A percentile compares a stretch with the other conserved stretches of the same genome.
phyloP scores from a whole-genome alignment of 53 echinoderm and acorn worm species.

The Paelopatides confundens region DNA sequence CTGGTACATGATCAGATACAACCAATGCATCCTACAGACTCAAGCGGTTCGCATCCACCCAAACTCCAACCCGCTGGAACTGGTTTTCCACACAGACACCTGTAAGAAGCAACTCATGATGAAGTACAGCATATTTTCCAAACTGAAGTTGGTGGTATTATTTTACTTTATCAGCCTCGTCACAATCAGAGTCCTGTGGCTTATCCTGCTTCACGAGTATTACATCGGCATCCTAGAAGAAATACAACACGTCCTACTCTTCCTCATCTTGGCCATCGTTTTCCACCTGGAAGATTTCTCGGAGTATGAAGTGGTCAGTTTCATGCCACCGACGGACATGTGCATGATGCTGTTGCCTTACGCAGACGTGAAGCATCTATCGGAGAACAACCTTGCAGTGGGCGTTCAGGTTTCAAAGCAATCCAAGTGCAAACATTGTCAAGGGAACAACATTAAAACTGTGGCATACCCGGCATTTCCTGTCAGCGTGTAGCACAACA shows the following conservation, averaged over 20 bases:
- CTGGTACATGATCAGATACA: slow-evolving; percentile 8
- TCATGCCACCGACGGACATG: slow-evolving; percentile 7
- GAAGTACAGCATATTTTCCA: slow-evolving; percentile 29
- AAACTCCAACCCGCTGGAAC: slow-evolving; percentile 20
- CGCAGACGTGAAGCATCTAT: slow-evolving; percentile 10
- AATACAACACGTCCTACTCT: slow-evolving; percentile 17
- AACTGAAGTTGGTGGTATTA: slow-evolving; percentile 18
- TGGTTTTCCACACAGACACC: slow-evolving; percentile 38
- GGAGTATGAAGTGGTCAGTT: slow-evolving; percentile 22
- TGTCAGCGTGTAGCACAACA: neutral
- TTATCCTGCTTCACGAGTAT: slow-evolving; percentile 11
- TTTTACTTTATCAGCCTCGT: neutral
- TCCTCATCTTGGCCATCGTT: neutral
- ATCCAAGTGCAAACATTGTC: neutral
- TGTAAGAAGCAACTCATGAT: slow-evolving; percentile 40
- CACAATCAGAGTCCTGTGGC: slow-evolving; percentile 23
- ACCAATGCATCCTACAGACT: neutral
- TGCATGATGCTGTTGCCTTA: slow-evolving; percentile 42
- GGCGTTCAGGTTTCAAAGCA: neutral
- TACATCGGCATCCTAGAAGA: slow-evolving; percentile 25
- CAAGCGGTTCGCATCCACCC: slow-evolving; percentile 12
- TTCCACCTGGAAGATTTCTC: slow-evolving; percentile 39
- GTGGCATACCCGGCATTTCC: neutral
- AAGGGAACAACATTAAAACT: neutral
- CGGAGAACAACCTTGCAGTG: slow-evolving; percentile 21